These are phyloP conservation scores for Upupa epops DNA, from an alignment of 2,113 vertebrate genomes.

Conservation along the genomic window DNA sequence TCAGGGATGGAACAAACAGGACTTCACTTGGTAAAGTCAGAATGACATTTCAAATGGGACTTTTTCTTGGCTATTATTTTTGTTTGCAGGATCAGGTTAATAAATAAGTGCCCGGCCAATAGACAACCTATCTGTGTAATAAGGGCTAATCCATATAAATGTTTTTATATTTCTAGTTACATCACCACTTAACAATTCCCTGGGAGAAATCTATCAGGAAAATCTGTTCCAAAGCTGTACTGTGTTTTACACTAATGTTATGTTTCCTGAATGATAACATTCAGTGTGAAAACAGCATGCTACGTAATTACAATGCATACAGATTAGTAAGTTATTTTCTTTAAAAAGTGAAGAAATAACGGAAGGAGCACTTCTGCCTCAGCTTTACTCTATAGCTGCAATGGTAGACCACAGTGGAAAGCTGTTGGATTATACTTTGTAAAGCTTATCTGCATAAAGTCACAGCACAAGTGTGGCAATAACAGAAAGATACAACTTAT, in stretches of 20 bases:
- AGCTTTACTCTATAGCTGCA: not conserved
- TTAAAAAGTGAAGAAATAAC: not conserved
- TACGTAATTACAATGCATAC: not conserved
- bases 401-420: not conserved
- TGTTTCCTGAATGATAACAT: not conserved
- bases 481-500: not conserved
- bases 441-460: not conserved
- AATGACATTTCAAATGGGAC: slow-evolving; percentile 39
- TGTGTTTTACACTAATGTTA: not conserved
- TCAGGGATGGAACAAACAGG: not conserved
- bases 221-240: not conserved
- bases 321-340: not conserved
- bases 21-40: slow-evolving; percentile 31
- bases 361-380: not conserved
- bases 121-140: not conserved
- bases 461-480: not conserved
- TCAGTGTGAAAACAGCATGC: not conserved
- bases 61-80: slow-evolving; percentile 11
- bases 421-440: not conserved
- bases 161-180: not conserved
- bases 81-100: not conserved
- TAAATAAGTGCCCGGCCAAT: not conserved
- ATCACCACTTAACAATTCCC: not conserved
- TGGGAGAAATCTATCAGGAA: not conserved
- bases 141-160: not conserved